phyloP scores from a whole-genome alignment of 2,113 vertebrate species.

The Notothenia rossii region DNA sequence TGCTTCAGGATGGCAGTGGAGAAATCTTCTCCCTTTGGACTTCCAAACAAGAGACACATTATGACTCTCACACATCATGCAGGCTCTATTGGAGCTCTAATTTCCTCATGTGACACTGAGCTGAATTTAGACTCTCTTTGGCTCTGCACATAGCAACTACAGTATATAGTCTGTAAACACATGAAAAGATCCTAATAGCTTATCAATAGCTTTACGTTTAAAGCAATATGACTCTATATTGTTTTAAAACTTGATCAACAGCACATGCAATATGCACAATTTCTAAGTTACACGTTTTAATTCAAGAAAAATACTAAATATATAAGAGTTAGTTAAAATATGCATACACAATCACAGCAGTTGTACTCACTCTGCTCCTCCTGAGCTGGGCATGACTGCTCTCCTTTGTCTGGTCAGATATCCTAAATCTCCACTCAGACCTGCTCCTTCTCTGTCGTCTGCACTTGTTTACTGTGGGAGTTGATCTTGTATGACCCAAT shows the following conservation, averaged over 20 bases:
- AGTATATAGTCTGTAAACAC: not conserved
- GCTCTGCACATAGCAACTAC: constrained; percentile 61
- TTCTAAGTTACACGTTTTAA: not conserved
- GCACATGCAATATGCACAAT: not conserved
- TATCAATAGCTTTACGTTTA: not conserved
- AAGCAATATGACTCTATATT: not conserved
- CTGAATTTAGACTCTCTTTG: constrained; percentile 77
- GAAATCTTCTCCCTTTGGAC: constrained; percentile 82
- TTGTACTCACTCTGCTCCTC: constrained; percentile 76
- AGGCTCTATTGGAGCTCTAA: constrained; percentile 59
- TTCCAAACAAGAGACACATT: constrained; percentile 55
- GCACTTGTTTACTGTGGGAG: constrained; percentile 8
- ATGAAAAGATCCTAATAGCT: not conserved
- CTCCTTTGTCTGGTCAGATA: constrained; percentile 33
- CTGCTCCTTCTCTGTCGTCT: constrained; percentile 9
- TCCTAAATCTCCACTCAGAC: not conserved
- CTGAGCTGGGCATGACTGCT: constrained; percentile 72
- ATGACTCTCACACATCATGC: constrained; percentile 40
- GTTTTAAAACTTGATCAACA: not conserved
- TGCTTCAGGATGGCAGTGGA: constrained; percentile 86
- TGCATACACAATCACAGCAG: constrained; percentile 42
- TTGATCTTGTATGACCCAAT: not conserved
- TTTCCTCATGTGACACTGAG: constrained; percentile 80
- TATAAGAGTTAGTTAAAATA: not conserved
- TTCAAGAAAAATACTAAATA: constrained; percentile 1